Base-by-base conservation (phyloP, 2,888 invertebrate genomes). In the Eledone cirrhosa region DNA sequence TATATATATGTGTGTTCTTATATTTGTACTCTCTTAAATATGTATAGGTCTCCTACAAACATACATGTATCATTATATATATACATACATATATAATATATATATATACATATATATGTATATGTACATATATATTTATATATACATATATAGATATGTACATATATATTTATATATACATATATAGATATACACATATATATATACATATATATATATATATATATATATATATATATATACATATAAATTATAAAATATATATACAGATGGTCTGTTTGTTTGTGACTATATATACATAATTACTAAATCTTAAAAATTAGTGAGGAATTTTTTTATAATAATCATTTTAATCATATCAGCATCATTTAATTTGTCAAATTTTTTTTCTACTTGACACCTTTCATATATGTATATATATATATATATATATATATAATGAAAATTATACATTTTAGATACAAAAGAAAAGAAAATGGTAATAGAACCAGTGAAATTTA, bases 21-120 rank as follows among this genome's bases (percentile, higher is more conserved):
- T 22, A 78, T 24, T 67, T 29, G 67, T 67, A 78, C 67, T 67
- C 41, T 41, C 31, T 33, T n/a, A 16, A 29, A 67, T 41, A 41
- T 63, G n/a, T 65, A 67, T 72, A 14, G 16, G 13, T 67, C 4
- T 16, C 27, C 13, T n/a, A 65, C 27, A 65, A 2, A n/a, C 27
- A 65, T 7, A 65, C 27, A 65, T n/a, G n/a, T n/a, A 65, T n/a
- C n/a, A n/a, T n/a, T n/a, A 65, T 24, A n/a, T 5, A n/a, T 24
- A n/a, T 65, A 65, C n/a, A 65, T 65, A 24, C 8, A 24, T 65
- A 65, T n/a, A 24, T 65, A n/a, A 65, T 65, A 65, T 65, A 65
- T 65, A 65, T 65, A 65, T 65, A 65, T 65, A 65, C 4, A 29
- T 27, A 65, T 65, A n/a, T 65, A 65, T 65, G 2, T 24, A 29